phyloP scores from a whole-genome alignment of 2,113 vertebrate species.

The Mesocricetus auratus region DNA sequence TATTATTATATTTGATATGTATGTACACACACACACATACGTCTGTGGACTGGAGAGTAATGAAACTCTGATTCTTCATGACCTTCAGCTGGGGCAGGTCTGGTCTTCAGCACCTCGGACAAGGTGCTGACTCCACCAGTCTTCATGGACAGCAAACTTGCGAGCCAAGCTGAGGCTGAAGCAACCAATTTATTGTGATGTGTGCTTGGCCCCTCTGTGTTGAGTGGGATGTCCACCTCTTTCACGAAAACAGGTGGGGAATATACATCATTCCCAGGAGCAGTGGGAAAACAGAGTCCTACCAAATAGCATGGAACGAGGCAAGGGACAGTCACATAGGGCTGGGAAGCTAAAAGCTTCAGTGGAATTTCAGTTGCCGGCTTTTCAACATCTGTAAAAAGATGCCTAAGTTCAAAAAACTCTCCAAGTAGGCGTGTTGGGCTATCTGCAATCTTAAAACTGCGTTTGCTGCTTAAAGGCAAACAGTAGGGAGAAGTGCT shows the following conservation, averaged over 20 bases:
- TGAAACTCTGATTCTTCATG: not conserved
- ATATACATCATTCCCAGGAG: not conserved
- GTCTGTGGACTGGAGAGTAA: not conserved
- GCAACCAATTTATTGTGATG: too few relatives aligned
- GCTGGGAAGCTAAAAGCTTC: not conserved
- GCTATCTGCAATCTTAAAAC: not conserved
- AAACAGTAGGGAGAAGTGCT: not conserved
- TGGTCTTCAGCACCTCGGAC: not conserved
- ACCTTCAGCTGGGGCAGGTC: not conserved
- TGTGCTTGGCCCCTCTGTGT: too few relatives aligned
- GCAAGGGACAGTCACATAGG: not conserved
- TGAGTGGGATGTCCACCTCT: not conserved
- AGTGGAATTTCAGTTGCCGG: not conserved
- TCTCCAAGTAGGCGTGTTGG: not conserved
- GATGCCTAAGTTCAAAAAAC: not conserved
- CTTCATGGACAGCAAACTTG: not conserved
- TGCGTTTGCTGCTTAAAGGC: slow-evolving; percentile 38
- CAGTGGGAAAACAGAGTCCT: not conserved
- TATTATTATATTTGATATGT: not conserved
- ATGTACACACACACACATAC: not conserved
- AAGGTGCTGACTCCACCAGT: not conserved
- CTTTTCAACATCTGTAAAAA: not conserved
- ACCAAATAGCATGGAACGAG: not conserved
- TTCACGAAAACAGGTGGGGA: not conserved
- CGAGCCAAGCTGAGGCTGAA: not conserved